Percentiles rank a stretch among this genome's conserved stretches.
Conservation (phyloP, 2,888 invertebrate species). For the Cosmorhoe ocellata region DNA sequence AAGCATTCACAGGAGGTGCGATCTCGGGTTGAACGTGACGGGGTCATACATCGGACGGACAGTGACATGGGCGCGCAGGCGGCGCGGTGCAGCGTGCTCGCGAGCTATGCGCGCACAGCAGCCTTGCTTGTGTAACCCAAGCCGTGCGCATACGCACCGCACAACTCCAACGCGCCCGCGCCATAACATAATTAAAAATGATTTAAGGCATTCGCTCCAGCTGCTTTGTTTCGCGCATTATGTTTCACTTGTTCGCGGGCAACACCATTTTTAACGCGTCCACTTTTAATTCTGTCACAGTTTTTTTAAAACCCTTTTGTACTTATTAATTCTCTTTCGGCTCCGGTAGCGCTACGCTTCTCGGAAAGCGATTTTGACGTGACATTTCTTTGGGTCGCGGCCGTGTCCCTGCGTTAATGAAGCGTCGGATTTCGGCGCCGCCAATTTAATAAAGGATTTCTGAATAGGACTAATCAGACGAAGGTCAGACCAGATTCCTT, state of each 20-base stretch:
- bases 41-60: slow-evolving; percentile 51
- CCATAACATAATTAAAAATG: slow-evolving; percentile 84
- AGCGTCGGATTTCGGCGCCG: slow-evolving; percentile 77
- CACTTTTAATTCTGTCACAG: slow-evolving; percentile 81
- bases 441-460: slow-evolving; percentile 55
- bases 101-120: slow-evolving; percentile 37
- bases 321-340: slow-evolving; percentile 79
- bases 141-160: slow-evolving; percentile 42
- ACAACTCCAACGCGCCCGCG: slow-evolving; percentile 55
- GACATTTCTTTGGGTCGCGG: slow-evolving; percentile 73
- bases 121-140: slow-evolving; percentile 40
- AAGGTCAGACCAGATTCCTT: slow-evolving; percentile 50
- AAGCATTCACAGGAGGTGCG: slow-evolving; percentile 29
- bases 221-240: slow-evolving; percentile 83
- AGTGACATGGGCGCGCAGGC: slow-evolving; percentile 40
- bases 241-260: slow-evolving; percentile 81
- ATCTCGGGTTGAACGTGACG: slow-evolving; percentile 40
- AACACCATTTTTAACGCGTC: slow-evolving; percentile 74
- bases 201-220: slow-evolving; percentile 82
- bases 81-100: slow-evolving; percentile 29
- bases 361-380: slow-evolving; percentile 77
- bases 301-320: slow-evolving; percentile 81
- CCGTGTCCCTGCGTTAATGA: slow-evolving; percentile 75
- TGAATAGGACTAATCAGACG: slow-evolving; percentile 54
- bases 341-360: slow-evolving; percentile 80